Evolutionary conservation across 1,140 invertebrate genomes (phyloP).

Genomic region (Cephus cinctus): DNA sequence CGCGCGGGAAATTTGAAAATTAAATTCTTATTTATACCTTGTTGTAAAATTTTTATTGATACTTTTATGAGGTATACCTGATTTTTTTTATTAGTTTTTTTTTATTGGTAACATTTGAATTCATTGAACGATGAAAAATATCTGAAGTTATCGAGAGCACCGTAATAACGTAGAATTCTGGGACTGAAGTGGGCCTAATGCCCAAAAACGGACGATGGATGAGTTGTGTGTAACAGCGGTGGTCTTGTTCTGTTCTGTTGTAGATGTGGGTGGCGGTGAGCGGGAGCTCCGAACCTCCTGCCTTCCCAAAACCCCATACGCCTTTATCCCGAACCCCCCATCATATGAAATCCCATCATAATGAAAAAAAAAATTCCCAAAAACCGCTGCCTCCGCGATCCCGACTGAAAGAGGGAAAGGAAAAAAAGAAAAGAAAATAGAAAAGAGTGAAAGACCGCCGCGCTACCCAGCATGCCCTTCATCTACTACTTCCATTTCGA

Average conservation of each 20-base stretch:
- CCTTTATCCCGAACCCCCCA: constrained; percentile 41
- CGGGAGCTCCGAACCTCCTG: constrained; percentile 47
- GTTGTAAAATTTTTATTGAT: no score
- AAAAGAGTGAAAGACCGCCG: constrained; percentile 23
- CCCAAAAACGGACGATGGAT: no score
- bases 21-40: no score
- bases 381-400: constrained; percentile 1
- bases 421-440: constrained; percentile 17
- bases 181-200: no score
- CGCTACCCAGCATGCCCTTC: constrained; percentile 22
- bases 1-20: no score
- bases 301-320: constrained; percentile 40
- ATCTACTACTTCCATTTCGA: no score
- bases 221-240: constrained; percentile 58
- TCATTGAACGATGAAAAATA: no score
- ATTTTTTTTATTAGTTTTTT: no score
- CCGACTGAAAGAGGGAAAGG: constrained; percentile 20
- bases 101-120: no score
- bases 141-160: no score
- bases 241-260: constrained; percentile 59
- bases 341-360: constrained; percentile 4
- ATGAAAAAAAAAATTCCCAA: neutral
- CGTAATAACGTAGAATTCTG: no score
- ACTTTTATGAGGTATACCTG: no score
- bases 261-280: constrained; percentile 61